These are phyloP conservation scores for Cheilinus undulatus DNA, from an alignment of 2,113 vertebrate species.

Conservation along the genomic window DNA sequence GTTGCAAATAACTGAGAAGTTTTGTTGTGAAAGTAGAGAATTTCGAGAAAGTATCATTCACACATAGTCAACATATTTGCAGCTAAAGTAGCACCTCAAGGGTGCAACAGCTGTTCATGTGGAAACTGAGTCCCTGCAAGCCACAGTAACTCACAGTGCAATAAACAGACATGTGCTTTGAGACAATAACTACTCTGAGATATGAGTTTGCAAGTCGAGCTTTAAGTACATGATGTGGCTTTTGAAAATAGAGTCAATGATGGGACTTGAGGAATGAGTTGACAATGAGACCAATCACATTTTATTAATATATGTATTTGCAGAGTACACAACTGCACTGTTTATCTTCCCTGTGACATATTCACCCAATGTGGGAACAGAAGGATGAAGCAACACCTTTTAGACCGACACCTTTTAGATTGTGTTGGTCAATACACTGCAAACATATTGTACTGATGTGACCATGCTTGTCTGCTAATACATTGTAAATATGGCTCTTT, in stretches of 20 bases:
- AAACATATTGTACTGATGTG: too few relatives aligned
- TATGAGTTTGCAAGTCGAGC: too few relatives aligned
- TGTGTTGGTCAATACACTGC: too few relatives aligned
- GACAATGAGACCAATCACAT: too few relatives aligned
- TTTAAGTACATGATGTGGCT: neutral
- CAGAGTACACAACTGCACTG: too few relatives aligned
- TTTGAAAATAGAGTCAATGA: neutral
- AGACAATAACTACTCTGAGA: neutral
- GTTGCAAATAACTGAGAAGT: neutral
- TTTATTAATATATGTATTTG: too few relatives aligned
- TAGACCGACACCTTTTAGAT: too few relatives aligned
- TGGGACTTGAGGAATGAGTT: neutral
- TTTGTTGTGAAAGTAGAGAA: neutral
- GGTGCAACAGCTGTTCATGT: neutral
- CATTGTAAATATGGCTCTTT: too few relatives aligned
- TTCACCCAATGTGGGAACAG: too few relatives aligned
- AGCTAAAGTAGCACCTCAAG: neutral
- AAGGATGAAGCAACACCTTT: too few relatives aligned
- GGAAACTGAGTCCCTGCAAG: neutral
- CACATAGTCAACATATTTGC: constrained; percentile 13
- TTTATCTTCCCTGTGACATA: too few relatives aligned
- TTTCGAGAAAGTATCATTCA: constrained; percentile 2
- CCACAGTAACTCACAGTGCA: neutral
- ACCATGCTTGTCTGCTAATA: too few relatives aligned
- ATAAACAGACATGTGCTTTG: neutral